A percentile compares a stretch with the other conserved stretches of the same genome.
These are phyloP conservation scores for Pristionchus entomophagus DNA, from an alignment of 2,888 invertebrate genomes.

Conservation along the genomic window DNA sequence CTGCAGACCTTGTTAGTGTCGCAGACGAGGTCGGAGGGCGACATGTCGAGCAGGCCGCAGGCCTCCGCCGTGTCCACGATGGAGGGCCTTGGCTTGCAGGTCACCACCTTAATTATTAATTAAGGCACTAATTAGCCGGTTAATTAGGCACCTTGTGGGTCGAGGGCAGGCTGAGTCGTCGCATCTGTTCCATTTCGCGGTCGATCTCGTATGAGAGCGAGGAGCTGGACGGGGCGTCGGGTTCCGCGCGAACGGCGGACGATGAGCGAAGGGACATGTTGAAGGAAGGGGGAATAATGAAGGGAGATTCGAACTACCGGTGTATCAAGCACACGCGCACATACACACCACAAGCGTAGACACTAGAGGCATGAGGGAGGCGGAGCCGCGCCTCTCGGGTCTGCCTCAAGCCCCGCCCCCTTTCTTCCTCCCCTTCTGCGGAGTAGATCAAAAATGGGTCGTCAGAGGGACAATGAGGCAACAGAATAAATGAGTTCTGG, in stretches of 20 bases:
- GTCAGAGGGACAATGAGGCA: not conserved
- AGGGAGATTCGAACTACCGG: not conserved
- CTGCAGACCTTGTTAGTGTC: slow-evolving; percentile 57
- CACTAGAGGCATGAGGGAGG: not conserved
- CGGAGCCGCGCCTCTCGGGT: not conserved
- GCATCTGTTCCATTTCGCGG: slow-evolving; percentile 9
- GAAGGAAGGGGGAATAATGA: not conserved
- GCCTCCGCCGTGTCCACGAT: slow-evolving; percentile 71
- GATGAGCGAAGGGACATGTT: not conserved
- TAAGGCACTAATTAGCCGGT: not conserved
- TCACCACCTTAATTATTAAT: slow-evolving; percentile 6
- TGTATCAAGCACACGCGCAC: slow-evolving; percentile 18
- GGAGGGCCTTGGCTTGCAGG: slow-evolving; percentile 60
- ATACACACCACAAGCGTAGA: not conserved
- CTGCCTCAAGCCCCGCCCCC: not conserved
- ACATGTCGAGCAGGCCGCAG: slow-evolving; percentile 69
- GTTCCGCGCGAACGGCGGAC: not conserved
- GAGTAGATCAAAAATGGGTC: slow-evolving; percentile 37
- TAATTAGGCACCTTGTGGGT: slow-evolving; percentile 12
- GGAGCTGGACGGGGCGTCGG: not conserved
- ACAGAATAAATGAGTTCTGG: not conserved
- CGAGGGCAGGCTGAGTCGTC: not conserved
- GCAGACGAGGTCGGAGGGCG: slow-evolving; percentile 72
- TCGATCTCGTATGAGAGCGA: not conserved
- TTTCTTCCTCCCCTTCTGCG: not conserved